These are phyloP conservation scores for Caranx ignobilis DNA, from an alignment of 2,113 vertebrate species.

Conservation along the genomic window DNA sequence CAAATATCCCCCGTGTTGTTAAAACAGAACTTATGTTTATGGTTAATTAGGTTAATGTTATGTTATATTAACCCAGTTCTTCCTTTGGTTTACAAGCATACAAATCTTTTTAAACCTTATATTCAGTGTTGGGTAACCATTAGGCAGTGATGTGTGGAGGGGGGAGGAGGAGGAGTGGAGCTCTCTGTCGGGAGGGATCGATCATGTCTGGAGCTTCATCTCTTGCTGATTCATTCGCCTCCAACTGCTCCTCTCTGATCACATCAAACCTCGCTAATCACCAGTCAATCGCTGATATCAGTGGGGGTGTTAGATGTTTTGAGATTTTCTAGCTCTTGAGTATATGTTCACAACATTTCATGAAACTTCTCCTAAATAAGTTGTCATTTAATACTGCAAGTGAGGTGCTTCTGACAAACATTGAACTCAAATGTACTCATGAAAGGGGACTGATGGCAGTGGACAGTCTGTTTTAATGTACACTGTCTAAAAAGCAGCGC, in stretches of 20 bases:
- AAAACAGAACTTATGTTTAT: not conserved
- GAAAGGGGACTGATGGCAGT: not conserved
- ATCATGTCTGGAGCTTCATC: slow-evolving; percentile 42
- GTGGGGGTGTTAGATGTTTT: not conserved
- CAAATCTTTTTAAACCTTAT: not conserved
- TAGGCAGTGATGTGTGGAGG: not conserved
- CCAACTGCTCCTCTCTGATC: slow-evolving; percentile 42
- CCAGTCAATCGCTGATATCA: slow-evolving; percentile 21
- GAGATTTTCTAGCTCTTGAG: not conserved
- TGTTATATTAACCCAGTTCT: not conserved
- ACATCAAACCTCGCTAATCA: slow-evolving; percentile 41
- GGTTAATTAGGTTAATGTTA: too few relatives aligned
- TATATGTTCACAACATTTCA: not conserved
- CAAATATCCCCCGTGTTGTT: not conserved
- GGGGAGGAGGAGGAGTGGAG: not conserved
- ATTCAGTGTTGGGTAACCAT: slow-evolving; percentile 7
- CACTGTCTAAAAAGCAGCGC: not conserved
- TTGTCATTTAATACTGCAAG: not conserved
- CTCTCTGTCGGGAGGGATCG: slow-evolving; percentile 37
- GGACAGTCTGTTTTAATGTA: not conserved
- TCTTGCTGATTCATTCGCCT: slow-evolving; percentile 39
- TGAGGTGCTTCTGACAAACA: not conserved
- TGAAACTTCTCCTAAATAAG: not conserved
- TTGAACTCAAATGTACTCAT: not conserved
- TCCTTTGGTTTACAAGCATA: not conserved